Evolutionary conservation across 2,113 vertebrate genomes (phyloP), one percentile per base, ranked within the genome.

Genomic region (Procavia capensis): DNA sequence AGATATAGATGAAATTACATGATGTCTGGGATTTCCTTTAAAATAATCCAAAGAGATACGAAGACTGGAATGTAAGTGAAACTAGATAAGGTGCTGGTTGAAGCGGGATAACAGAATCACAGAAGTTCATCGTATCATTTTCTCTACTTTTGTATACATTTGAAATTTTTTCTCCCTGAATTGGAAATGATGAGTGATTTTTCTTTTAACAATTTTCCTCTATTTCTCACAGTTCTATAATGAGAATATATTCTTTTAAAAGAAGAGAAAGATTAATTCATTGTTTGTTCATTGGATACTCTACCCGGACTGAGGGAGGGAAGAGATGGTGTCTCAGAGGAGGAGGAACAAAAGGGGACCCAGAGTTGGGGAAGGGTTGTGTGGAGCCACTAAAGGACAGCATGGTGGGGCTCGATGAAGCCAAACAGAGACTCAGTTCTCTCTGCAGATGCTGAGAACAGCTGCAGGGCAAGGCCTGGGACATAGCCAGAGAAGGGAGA

Each of bases 231-330:
- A 47, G 47, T 94, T 91, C 95, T 79, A 79, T 82, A 82, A 85
- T 34, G 9, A 90, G 31, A 16, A 36, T 63, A 9, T 78, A 81
- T 75, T 87, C 59, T 75, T 84, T 85, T 78, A 94, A 84, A 59
- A 89, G 11, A 36, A 36, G 24, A 13, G 50, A 83, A 68, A 85
- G 76, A n/a, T 7, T 16, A 81, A 25, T 14, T 45, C 39, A 13
- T 74, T 90, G 6, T 61, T 90, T 91, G 74, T 70, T 84, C 66
- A 47, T 57, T 93, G 90, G 95, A 59, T 85, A 54, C 66, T 79
- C 43, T 45, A 43, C 31, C 61, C 31, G 27, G 43, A 86, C 19
- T 45, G 75, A 81, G 57, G 20, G 24, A 59, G 9, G 61, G 45
- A 11, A 75, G 59, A 39, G 27, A 39, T 9, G 43, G 27, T 45